Conservation (phyloP, 2,113 vertebrate genomes). For the Isichthys henryi region DNA sequence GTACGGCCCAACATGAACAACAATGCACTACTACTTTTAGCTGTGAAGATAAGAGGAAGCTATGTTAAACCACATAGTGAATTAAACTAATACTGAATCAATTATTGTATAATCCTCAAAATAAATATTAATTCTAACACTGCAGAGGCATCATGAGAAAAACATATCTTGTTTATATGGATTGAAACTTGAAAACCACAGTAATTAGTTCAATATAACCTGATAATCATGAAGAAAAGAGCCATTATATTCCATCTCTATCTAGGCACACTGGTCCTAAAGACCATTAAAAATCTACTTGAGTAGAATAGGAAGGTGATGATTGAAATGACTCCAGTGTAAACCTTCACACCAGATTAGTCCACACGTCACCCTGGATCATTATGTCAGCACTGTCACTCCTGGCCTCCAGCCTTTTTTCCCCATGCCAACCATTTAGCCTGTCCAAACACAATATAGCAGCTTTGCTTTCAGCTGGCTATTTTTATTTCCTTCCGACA, state of each 20-base stretch:
- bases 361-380: neutral
- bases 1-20: neutral
- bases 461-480: constrained; percentile 15
- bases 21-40: neutral
- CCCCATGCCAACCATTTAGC: constrained; percentile 21
- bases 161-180: neutral
- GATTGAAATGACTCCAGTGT: neutral
- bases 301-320: neutral
- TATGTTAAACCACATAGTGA: neutral
- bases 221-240: neutral
- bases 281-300: neutral
- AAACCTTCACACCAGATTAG: neutral
- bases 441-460: constrained; percentile 28
- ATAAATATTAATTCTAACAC: neutral
- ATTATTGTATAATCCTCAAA: neutral
- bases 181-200: neutral
- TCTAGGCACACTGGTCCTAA: neutral
- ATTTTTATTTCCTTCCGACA: constrained; percentile 22
- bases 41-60: neutral
- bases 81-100: neutral
- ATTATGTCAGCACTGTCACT: constrained; percentile 3
- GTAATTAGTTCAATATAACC: neutral
- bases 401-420: constrained; percentile 11
- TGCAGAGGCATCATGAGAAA: neutral
- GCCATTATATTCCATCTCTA: neutral